Conservation (phyloP, 2,797 vertebrate genomes). For the Trachops cirrhosus region DNA sequence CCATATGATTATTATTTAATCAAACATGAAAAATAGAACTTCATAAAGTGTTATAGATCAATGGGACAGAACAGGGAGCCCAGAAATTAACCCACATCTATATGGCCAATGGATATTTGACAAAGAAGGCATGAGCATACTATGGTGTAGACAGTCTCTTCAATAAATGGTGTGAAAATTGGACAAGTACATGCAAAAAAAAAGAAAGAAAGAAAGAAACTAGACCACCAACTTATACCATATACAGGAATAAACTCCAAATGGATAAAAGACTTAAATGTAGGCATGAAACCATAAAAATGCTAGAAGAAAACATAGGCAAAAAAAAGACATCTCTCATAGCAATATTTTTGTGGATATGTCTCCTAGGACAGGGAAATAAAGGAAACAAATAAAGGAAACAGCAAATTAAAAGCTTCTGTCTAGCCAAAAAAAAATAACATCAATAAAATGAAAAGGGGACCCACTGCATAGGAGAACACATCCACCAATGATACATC, state of each 20-base stretch:
- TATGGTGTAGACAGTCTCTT: neutral
- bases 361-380: neutral
- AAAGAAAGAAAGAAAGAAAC: neutral
- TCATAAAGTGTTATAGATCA: neutral
- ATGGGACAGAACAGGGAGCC: neutral
- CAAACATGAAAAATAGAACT: neutral
- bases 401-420: neutral
- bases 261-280: neutral
- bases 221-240: neutral
- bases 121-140: neutral
- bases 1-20: conserved; percentile 9
- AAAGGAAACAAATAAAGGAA: neutral
- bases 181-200: neutral
- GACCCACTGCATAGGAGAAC: neutral
- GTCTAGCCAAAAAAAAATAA: neutral
- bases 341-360: neutral
- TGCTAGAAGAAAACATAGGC: neutral
- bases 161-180: neutral
- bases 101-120: neutral
- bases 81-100: neutral
- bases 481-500: neutral
- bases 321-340: neutral
- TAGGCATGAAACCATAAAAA: neutral
- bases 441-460: neutral
- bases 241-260: neutral